Percentiles rank a stretch among this genome's conserved stretches.
Conservation (phyloP, 2,113 vertebrate genomes). For the Melanotaenia duboulayi region DNA sequence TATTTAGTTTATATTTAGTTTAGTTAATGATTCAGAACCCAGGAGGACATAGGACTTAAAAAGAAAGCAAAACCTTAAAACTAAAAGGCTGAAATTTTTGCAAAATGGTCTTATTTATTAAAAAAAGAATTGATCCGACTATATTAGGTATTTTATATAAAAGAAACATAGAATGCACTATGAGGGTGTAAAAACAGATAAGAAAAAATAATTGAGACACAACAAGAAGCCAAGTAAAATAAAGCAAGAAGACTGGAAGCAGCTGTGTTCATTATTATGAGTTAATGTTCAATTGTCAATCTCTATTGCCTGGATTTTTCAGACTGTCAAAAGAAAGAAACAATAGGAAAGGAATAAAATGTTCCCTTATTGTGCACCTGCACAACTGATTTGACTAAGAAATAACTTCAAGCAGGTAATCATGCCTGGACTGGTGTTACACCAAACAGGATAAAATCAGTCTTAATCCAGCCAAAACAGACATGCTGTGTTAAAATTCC, state of each 20-base stretch:
- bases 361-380: neutral
- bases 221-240: neutral
- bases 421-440: slow-evolving; percentile 4
- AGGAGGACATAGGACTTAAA: too few relatives aligned
- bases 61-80: too few relatives aligned
- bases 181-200: neutral
- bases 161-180: neutral
- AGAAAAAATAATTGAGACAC: too few relatives aligned
- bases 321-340: neutral
- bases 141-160: neutral
- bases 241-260: neutral
- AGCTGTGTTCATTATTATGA: too few relatives aligned
- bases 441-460: slow-evolving; percentile 21
- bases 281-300: too few relatives aligned
- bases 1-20: too few relatives aligned
- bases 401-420: slow-evolving; percentile 38
- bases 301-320: too few relatives aligned
- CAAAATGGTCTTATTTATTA: too few relatives aligned
- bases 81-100: too few relatives aligned
- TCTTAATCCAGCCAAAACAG: slow-evolving; percentile 20
- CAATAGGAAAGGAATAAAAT: too few relatives aligned
- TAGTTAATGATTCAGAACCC: too few relatives aligned
- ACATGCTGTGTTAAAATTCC: slow-evolving; percentile 10
- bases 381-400: slow-evolving; percentile 27
- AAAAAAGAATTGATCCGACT: too few relatives aligned